Evolutionary conservation across 2,888 invertebrate species (phyloP).

Genomic region (Machimus rusticus): DNA sequence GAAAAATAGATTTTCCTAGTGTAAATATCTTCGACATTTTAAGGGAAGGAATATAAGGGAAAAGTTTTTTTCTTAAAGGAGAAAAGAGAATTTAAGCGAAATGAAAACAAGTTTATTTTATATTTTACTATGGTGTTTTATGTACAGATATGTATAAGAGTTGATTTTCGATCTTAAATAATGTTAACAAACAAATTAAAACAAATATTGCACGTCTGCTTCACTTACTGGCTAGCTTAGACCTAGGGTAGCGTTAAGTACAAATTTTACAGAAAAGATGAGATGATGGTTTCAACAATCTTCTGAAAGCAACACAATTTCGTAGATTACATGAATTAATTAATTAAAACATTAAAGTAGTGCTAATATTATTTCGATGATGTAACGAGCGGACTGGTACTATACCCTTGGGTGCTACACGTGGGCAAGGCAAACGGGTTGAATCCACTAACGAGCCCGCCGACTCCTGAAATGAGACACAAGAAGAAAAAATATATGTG

Average conservation of each 20-base stretch:
- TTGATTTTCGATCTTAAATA: conserved; percentile 26
- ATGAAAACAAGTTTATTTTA: neutral
- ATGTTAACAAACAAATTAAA: conserved; percentile 30
- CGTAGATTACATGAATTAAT: conserved; percentile 27
- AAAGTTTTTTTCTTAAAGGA: neutral
- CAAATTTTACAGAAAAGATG: conserved; percentile 29
- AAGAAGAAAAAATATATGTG: neutral
- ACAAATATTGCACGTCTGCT: conserved; percentile 37
- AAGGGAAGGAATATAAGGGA: neutral
- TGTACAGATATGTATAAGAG: conserved; percentile 37
- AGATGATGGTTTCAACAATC: conserved; percentile 12
- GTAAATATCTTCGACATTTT: no score
- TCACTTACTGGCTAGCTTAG: conserved; percentile 13
- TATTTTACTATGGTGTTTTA: conserved; percentile 22
- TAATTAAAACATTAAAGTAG: conserved; percentile 35
- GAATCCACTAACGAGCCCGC: conserved; percentile 87
- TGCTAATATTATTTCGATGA: conserved; percentile 74
- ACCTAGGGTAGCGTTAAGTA: conserved; percentile 23
- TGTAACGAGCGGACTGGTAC: conserved; percentile 78
- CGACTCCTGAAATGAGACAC: conserved; percentile 67
- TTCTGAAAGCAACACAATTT: conserved; percentile 35
- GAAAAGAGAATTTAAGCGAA: neutral
- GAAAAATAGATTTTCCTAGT: no score
- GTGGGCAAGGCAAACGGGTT: conserved; percentile 92
- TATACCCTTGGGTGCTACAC: conserved; percentile 84